Base-by-base conservation (phyloP, 2,797 vertebrate species). In the Argyrosomus regius region DNA sequence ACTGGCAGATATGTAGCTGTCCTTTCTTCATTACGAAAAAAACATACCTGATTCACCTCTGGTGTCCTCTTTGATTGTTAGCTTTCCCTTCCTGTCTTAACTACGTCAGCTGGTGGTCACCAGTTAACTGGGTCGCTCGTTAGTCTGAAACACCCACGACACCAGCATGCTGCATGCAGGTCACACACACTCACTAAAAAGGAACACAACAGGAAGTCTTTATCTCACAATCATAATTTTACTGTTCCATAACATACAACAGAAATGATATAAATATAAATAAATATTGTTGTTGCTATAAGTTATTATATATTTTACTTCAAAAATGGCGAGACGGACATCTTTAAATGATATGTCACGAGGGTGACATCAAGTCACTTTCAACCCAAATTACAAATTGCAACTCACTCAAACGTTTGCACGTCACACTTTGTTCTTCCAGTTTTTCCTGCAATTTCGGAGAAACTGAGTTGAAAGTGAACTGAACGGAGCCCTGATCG, bases 221-320 rank as follows among this genome's bases (percentile, higher is more conserved):
- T 85, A 78, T 87, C 77, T 92, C 89, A 92, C 92, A 93, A 92
- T 91, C 87, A 90, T 80, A 79, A 66, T 86, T 93, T 94, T 93
- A 94, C 87, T 93, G 86, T 93, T 91, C 71, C 79, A 85, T 93
- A 89, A 91, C 90, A 92, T 88, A 93, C 91, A 94, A 92, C 92
- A 93, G 84, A 93, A 94, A 88, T 88, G 0, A 92, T 93, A 92
- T 82, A 91, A 91, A 94, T 92, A 92, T 92, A 93, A 91, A 91
- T 85, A 87, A 89, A 89, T 88, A 87, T 87, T 59, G 56, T 72
- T 77, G 78, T 84, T 75, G 64, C 66, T 86, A 85, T 84, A 77
- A 91, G 79, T 61, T 61, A 56, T 83, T 86, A 82, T 75, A 90
- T 85, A 91, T 74, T 80, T 81, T 61, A 89, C 84, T 72, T 90